A percentile compares a stretch with the other conserved stretches of the same genome.
These are phyloP conservation scores for Drosophila kurseongensis DNA, from an alignment of 1,140 invertebrate species.

Conservation along the genomic window DNA sequence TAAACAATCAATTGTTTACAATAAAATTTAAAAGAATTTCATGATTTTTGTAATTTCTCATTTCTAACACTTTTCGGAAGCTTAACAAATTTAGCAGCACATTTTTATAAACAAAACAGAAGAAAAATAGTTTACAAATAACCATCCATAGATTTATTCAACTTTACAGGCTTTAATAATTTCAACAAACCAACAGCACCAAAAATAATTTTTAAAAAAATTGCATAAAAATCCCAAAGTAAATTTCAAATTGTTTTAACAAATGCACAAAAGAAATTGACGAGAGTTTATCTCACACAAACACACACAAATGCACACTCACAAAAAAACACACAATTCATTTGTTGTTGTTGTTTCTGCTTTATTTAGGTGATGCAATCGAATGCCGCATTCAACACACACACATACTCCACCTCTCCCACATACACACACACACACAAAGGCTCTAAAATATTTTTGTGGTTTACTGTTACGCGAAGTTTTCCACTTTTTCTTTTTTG, in stretches of 20 bases:
- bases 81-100: too few relatives aligned
- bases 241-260: neutral
- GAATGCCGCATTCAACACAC: slow-evolving; percentile 32
- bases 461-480: slow-evolving; percentile 48
- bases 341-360: slow-evolving; percentile 25
- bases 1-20: too few relatives aligned
- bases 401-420: neutral
- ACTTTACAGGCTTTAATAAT: neutral
- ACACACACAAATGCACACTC: neutral
- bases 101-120: too few relatives aligned
- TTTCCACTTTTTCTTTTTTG: slow-evolving; percentile 46
- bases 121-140: too few relatives aligned
- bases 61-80: too few relatives aligned
- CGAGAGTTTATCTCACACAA: slow-evolving; percentile 5
- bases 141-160: too few relatives aligned
- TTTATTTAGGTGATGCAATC: slow-evolving; percentile 69
- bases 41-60: too few relatives aligned
- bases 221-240: neutral
- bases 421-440: slow-evolving; percentile 4
- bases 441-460: slow-evolving; percentile 27
- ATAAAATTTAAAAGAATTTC: too few relatives aligned
- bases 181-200: neutral
- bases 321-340: slow-evolving; percentile 10
- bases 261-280: slow-evolving; percentile 1
- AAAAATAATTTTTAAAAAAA: neutral